Base-by-base conservation (phyloP, 2,113 vertebrate genomes). In the Lamprotornis superbus region DNA sequence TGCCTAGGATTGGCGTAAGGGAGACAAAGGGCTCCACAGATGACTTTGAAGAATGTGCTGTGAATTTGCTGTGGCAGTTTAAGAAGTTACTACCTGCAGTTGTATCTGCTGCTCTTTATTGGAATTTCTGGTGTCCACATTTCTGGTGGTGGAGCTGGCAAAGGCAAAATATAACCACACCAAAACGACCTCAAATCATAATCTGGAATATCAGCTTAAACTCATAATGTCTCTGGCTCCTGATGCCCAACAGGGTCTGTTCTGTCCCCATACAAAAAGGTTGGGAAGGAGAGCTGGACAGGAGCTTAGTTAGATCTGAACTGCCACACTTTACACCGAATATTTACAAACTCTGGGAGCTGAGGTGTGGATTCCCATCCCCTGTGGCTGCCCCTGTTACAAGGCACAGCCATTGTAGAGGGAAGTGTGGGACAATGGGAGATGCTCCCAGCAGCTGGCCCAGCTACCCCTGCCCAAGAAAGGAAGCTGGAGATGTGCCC, bases 371-470 rank as follows among this genome's bases (percentile, higher is more conserved):
- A 33, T 65, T 18, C 22, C 22, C 15, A 11, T 27, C 14, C 31
- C 23, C 37, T 70, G 46, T 20, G 75, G 39, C 56, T 70, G n/a
- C 11, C 20, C n/a, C 30, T 50, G 6, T 65, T 37, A 56, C 3
- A n/a, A n/a, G 55, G 30, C 0, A 0, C 15, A 52, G 57, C 12
- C 0, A 0, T 22, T 40, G 40, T 3, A 40, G 22, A 31, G 11
- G 7, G 7, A 67, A 23, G 5, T 15, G 50, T 11, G 87, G 53
- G 27, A 16, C 18, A 86, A 10, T 7, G 20, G 39, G 31, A 83
- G 50, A 28, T 19, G 18, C 4, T 44, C 9, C 23, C 1, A 2
- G 30, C 11, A 60, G 19, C 63, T 74, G 42, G 7, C 15, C 19
- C 5, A 7, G 47, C 23, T 60, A 27, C 35, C 42, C 21, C 18